Conservation (phyloP, 2,888 invertebrate genomes). For the Lordiphosa andalusiaca region DNA sequence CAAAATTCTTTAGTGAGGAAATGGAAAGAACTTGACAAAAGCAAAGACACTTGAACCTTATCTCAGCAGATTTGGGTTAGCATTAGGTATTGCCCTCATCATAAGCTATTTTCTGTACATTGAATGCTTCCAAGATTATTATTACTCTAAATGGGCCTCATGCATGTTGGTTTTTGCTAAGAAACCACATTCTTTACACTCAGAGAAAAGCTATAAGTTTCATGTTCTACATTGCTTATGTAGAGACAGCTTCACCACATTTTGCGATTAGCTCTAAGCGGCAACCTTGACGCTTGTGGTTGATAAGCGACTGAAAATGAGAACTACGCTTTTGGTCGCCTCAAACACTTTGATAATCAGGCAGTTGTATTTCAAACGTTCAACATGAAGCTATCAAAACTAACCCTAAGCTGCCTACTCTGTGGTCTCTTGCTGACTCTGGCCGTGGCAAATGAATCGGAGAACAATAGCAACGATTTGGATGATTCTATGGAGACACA, state of each 20-base stretch:
- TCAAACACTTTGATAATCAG: conserved; percentile 1
- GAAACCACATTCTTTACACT: too few relatives aligned
- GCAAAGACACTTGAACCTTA: too few relatives aligned
- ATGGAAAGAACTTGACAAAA: too few relatives aligned
- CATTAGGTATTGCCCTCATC: too few relatives aligned
- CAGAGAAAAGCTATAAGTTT: too few relatives aligned
- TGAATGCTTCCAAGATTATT: too few relatives aligned
- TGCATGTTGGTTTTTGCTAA: too few relatives aligned
- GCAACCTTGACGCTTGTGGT: conserved; percentile 16
- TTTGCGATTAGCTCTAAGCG: conserved; percentile 17
- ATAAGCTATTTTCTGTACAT: too few relatives aligned
- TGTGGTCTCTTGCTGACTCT: background rate
- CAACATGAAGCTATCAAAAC: conserved; percentile 7
- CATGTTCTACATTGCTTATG: too few relatives aligned
- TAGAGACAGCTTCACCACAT: background rate
- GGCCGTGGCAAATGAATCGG: conserved; percentile 3
- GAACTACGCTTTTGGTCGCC: conserved; percentile 5
- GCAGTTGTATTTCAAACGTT: conserved; percentile 4
- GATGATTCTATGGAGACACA: conserved; percentile 17
- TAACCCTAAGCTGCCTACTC: background rate
- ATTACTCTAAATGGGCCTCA: too few relatives aligned
- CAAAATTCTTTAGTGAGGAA: background rate
- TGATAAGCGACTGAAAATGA: conserved; percentile 22
- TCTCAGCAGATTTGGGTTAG: too few relatives aligned
- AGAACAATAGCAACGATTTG: conserved; percentile 2